Evolutionary conservation across 2,888 invertebrate species (phyloP).

Genomic region (Latrodectus hesperus): DNA sequence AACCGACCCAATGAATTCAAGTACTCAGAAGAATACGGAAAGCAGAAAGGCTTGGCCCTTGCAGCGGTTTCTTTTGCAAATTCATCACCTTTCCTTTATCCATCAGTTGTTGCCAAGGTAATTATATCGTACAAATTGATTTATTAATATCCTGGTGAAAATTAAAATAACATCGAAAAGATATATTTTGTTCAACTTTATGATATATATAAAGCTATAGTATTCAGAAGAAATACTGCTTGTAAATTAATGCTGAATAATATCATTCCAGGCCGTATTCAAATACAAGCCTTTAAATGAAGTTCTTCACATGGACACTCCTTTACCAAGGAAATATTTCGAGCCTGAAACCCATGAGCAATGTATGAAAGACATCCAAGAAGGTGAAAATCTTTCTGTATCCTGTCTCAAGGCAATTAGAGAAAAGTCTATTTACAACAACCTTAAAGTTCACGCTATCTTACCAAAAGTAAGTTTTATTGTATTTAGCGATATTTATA

Average conservation of each 20-base stretch:
- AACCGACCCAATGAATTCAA: conserved; percentile 36
- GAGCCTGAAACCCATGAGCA: conserved; percentile 49
- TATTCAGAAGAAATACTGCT: no score
- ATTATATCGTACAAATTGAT: neutral
- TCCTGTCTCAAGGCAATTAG: conserved; percentile 66
- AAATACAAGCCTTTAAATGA: conserved; percentile 14
- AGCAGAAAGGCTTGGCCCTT: conserved; percentile 11
- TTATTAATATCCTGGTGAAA: neutral
- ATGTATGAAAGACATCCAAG: conserved; percentile 49
- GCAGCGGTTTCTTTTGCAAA: neutral
- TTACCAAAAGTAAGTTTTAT: conserved; percentile 35
- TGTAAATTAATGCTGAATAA: no score
- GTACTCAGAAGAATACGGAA: conserved; percentile 11
- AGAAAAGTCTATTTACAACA: conserved; percentile 67
- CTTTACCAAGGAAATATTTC: neutral
- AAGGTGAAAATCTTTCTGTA: conserved; percentile 36
- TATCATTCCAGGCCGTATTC: conserved; percentile 9
- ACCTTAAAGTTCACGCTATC: conserved; percentile 25
- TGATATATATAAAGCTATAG: no score
- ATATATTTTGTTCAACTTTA: no score
- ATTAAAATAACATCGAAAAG: neutral
- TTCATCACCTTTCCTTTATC: neutral
- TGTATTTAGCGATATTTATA: neutral
- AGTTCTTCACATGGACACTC: neutral
- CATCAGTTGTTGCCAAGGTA: conserved; percentile 11